Evolutionary conservation across 2,113 vertebrate genomes (phyloP).

Genomic region (Canis aureus): DNA sequence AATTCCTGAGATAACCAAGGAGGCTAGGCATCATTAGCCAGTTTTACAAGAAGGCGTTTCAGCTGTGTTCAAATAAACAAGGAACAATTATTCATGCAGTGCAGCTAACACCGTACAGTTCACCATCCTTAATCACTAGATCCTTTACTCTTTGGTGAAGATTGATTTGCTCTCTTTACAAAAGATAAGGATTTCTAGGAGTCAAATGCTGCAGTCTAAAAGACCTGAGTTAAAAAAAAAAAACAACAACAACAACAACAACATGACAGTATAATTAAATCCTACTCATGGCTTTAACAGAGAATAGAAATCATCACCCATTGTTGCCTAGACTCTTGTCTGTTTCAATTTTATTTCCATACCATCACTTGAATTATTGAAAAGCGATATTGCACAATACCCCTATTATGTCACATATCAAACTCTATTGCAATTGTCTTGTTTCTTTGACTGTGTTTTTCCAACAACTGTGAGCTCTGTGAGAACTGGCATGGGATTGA

Average conservation of each 20-base stretch:
- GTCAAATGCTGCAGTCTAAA: slow-evolving; percentile 10
- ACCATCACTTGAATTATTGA: not conserved
- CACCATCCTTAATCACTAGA: not conserved
- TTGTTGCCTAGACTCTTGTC: not conserved
- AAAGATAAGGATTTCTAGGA: slow-evolving; percentile 46
- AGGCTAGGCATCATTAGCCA: not conserved
- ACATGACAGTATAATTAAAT: slow-evolving; percentile 33
- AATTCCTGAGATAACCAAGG: not conserved
- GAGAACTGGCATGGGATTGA: not conserved
- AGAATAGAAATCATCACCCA: not conserved
- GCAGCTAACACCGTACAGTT: not conserved
- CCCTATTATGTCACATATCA: not conserved
- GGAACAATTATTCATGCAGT: not conserved
- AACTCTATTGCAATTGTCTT: not conserved
- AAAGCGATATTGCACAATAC: not conserved
- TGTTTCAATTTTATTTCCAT: slow-evolving; percentile 51
- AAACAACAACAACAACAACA: not conserved
- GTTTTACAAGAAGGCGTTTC: not conserved
- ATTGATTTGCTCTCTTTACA: not conserved
- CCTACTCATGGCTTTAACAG: not conserved
- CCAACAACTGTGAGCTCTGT: not conserved
- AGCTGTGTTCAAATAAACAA: not conserved
- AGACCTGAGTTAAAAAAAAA: not conserved
- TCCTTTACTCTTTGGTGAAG: slow-evolving; percentile 21
- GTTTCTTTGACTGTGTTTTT: slow-evolving; percentile 10